Evolutionary conservation across 2,888 invertebrate species (phyloP).

Genomic region (Leistus spinibarbis): DNA sequence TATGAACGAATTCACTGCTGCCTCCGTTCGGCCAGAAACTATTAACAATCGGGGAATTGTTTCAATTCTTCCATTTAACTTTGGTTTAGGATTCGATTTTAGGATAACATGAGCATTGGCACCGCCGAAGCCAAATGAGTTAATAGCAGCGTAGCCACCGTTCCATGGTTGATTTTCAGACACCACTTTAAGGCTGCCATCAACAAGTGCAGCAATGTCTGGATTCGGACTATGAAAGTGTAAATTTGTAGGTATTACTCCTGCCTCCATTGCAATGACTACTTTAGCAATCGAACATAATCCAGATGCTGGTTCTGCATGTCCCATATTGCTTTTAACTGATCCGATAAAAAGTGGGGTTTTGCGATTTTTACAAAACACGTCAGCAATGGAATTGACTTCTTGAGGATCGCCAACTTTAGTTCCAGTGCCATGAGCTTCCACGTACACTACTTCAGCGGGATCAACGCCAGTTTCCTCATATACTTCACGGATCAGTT

Average conservation of each 20-base stretch:
- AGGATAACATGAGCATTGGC: slow-evolving; percentile 93
- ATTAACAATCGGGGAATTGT: slow-evolving; percentile 72
- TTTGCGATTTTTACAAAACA: slow-evolving; percentile 83
- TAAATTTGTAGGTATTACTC: slow-evolving; percentile 88
- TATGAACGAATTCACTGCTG: slow-evolving; percentile 72
- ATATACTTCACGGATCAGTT: slow-evolving; percentile 85
- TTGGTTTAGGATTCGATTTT: slow-evolving; percentile 77
- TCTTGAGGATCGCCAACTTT: slow-evolving; percentile 99
- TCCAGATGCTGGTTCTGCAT: slow-evolving; percentile 93
- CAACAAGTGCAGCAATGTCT: slow-evolving; percentile 87
- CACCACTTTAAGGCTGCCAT: slow-evolving; percentile 92
- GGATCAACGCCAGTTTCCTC: slow-evolving; percentile 83
- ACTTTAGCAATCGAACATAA: slow-evolving; percentile 90
- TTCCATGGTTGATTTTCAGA: slow-evolving; percentile 81
- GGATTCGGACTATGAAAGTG: slow-evolving; percentile 87
- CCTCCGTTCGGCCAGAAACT: slow-evolving; percentile 86
- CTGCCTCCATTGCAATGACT: slow-evolving; percentile 90
- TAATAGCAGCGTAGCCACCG: slow-evolving; percentile 91
- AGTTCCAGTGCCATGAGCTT: slow-evolving; percentile 98
- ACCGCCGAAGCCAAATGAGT: slow-evolving; percentile 98
- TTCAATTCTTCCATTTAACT: slow-evolving; percentile 62
- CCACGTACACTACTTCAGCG: slow-evolving; percentile 84
- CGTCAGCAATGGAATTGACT: slow-evolving; percentile 90
- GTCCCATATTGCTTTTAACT: slow-evolving; percentile 98
- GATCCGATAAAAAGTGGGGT: slow-evolving; percentile 90